A percentile compares a stretch with the other conserved stretches of the same genome.
Evolutionary conservation across 1,140 invertebrate species (phyloP).

Genomic region (Anoplolepis gracilipes): DNA sequence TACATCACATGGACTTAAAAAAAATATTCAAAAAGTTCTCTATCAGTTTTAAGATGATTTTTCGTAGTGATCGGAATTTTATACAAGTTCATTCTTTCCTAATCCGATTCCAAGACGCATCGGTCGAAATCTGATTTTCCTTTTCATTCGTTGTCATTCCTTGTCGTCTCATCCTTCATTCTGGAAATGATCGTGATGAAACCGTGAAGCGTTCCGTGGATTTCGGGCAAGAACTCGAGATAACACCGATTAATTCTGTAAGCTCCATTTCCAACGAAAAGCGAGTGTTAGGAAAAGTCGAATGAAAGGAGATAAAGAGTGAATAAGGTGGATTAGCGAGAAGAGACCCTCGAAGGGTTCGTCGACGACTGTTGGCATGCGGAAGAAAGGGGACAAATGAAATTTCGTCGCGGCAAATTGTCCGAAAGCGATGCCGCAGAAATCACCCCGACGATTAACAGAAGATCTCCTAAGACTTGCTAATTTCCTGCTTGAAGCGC

Average conservation of each 20-base stretch:
- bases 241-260: constrained; percentile 71
- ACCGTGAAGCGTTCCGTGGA: constrained; percentile 29
- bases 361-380: constrained; percentile 52
- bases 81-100: constrained; percentile 31
- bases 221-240: constrained; percentile 46
- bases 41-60: not conserved
- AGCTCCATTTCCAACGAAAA: constrained; percentile 58
- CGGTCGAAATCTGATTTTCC: constrained; percentile 62
- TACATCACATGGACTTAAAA: not conserved
- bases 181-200: constrained; percentile 27
- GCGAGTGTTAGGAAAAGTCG: constrained; percentile 5
- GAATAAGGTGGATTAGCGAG: constrained; percentile 70
- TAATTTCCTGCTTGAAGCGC: constrained; percentile 76
- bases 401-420: constrained; percentile 80
- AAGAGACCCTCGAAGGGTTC: constrained; percentile 58
- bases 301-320: constrained; percentile 62
- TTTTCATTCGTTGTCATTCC: constrained; percentile 48
- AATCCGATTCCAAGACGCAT: constrained; percentile 36
- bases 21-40: constrained; percentile 3
- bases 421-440: constrained; percentile 78
- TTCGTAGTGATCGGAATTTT: not conserved
- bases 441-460: constrained; percentile 80
- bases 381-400: constrained; percentile 74
- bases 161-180: constrained; percentile 7
- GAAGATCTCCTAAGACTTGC: constrained; percentile 78